Percentiles rank a stretch among this genome's conserved stretches.
Evolutionary conservation across 2,113 vertebrate genomes (phyloP).

Genomic region (Nothocercus julius): DNA sequence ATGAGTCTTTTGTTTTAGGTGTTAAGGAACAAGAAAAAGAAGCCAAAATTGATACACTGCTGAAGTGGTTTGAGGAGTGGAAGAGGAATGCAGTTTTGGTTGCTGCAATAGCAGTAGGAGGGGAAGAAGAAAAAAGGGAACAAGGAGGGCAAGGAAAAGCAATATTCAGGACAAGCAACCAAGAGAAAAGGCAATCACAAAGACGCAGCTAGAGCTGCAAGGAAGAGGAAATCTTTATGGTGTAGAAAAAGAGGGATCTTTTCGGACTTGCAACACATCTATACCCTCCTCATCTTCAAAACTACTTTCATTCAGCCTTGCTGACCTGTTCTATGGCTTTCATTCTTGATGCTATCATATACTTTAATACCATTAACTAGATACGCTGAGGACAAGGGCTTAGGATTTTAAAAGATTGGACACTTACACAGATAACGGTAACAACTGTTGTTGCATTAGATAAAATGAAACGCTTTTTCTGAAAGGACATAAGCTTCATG

Average conservation of each 20-base stretch:
- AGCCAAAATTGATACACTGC: neutral
- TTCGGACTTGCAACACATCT: neutral
- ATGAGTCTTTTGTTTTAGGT: neutral
- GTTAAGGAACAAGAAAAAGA: neutral
- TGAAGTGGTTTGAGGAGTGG: neutral
- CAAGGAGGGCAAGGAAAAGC: neutral
- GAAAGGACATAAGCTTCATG: neutral
- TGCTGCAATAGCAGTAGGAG: neutral
- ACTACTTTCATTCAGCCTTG: neutral
- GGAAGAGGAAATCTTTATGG: neutral
- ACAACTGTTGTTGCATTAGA: neutral
- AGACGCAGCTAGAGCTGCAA: neutral
- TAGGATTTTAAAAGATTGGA: constrained; percentile 49
- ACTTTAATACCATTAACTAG: constrained; percentile 49
- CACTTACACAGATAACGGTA: neutral
- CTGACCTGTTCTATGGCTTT: constrained; percentile 31
- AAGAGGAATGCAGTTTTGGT: neutral
- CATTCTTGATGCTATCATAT: neutral
- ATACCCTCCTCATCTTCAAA: neutral
- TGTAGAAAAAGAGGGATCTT: neutral
- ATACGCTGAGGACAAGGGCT: neutral
- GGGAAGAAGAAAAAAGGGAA: neutral
- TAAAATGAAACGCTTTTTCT: constrained; percentile 20
- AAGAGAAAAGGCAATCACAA: neutral
- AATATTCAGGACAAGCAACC: neutral